A percentile compares a stretch with the other conserved stretches of the same genome.
Conservation (phyloP, 2,797 vertebrate species). For the Sternotherus odoratus region DNA sequence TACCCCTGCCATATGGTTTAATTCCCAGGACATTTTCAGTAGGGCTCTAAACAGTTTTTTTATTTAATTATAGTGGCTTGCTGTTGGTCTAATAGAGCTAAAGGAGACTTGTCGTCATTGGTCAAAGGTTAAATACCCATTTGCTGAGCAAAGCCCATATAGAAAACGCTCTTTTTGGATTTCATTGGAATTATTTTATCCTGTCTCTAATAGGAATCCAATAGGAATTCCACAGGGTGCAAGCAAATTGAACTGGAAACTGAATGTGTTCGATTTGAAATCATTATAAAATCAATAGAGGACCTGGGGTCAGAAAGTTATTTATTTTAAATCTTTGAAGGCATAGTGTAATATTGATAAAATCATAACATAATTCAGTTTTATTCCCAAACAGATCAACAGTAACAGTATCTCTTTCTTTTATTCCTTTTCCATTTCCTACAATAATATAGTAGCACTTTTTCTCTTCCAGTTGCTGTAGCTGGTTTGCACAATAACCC, state of each 20-base stretch:
- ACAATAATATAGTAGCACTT: neutral
- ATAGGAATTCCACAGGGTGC: constrained; percentile 58
- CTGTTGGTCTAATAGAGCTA: constrained; percentile 75
- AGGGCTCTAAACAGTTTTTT: constrained; percentile 79
- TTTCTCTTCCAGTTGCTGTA: neutral
- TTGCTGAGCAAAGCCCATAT: constrained; percentile 33
- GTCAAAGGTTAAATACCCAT: constrained; percentile 82
- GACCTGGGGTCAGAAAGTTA: constrained; percentile 49
- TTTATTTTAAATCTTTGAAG: constrained; percentile 71
- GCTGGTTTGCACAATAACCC: neutral
- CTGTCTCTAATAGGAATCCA: constrained; percentile 56
- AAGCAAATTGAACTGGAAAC: constrained; percentile 67
- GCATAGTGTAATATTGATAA: constrained; percentile 38
- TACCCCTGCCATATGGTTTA: constrained; percentile 83
- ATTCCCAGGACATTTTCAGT: constrained; percentile 80
- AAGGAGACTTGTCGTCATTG: constrained; percentile 69
- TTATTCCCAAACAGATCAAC: constrained; percentile 5
- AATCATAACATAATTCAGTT: constrained; percentile 62
- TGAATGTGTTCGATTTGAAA: constrained; percentile 72
- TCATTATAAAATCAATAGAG: constrained; percentile 77
- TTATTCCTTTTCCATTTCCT: constrained; percentile 19
- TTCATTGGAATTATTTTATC: constrained; percentile 66
- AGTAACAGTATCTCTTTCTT: neutral
- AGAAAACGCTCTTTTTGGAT: constrained; percentile 46
- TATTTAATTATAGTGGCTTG: constrained; percentile 83